Conservation (phyloP, 2,797 vertebrate genomes). For the Fringilla coelebs region DNA sequence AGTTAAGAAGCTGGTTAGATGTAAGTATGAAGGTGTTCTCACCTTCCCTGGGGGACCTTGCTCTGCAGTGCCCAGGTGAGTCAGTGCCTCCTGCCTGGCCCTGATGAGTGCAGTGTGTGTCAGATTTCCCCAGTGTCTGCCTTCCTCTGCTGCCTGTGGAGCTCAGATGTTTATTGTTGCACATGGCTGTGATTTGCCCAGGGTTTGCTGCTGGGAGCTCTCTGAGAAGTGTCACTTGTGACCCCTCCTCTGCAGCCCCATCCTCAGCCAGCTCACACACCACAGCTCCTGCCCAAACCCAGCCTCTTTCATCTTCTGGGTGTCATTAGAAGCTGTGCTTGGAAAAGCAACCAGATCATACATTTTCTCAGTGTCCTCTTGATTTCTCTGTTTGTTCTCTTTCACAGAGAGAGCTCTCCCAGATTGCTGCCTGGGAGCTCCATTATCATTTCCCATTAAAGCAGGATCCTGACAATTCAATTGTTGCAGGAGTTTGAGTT, state of each 20-base stretch:
- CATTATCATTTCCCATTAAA: conserved; percentile 25
- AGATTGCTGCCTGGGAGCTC: not conserved
- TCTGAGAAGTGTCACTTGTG: not conserved
- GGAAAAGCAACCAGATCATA: not conserved
- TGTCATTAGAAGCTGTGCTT: not conserved
- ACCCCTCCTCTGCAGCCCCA: not conserved
- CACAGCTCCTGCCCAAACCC: not conserved
- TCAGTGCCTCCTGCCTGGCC: not conserved
- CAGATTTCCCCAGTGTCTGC: not conserved
- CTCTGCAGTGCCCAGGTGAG: not conserved
- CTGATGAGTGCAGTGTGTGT: not conserved
- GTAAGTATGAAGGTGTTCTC: accelerated
- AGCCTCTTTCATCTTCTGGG: not conserved
- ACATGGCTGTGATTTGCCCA: not conserved
- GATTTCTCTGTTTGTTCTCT: not conserved
- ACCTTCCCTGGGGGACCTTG: accelerated
- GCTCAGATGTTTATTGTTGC: not conserved
- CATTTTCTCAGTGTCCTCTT: not conserved
- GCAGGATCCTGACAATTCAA: conserved; percentile 19
- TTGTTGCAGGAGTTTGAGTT: conserved; percentile 39
- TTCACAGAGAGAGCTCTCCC: not conserved
- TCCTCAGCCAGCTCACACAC: not conserved
- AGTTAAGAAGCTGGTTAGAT: not conserved
- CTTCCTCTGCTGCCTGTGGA: not conserved
- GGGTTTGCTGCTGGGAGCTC: not conserved